Evolutionary conservation across 1,140 invertebrate genomes (phyloP), one percentile per base, ranked within the genome.

Genomic region (Rhyacophila brunnea): DNA sequence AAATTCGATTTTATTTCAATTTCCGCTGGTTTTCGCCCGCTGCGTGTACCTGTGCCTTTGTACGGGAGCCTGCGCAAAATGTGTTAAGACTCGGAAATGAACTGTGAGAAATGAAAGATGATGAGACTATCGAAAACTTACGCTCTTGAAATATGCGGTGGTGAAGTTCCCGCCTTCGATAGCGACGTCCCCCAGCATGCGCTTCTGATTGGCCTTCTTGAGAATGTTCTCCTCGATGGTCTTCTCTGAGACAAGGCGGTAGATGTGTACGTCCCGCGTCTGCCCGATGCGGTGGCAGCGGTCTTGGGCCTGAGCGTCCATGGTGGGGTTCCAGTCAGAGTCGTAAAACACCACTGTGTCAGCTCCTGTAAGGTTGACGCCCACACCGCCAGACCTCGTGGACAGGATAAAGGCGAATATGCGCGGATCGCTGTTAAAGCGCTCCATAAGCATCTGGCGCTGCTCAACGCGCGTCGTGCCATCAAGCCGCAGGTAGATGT

Each of bases 341-440:
- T 99, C 98, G 77, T 99, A 99, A 80, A 99, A 99, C 71, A 99
- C 92, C 40, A 99, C 98, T 65, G 96, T 98, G 79, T 99, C 98
- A 23, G 98, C 98, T 49, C 98, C 98, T 7, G 96, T 99, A 50
- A 99, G 81, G 84, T 99, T 99, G 11, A 99, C 91, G 55, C 98
- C 98, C 45, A 99, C 89, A 66, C 98, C 98, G 69, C 97, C 98
- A 42, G 95, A 97, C 48, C 98, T 85, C 15, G 98, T 99, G 0
- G 96, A 99, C 23, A 99, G 74, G 66, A 99, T 99, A 72, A 99
- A 99, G 65, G 89, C 93, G 75, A 99, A 99, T 63, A 99, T 95
- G 65, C 94, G 80, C 62, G 87, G 85, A 74, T 99, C 96, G 2
- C 86, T 87, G 80, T 99, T 99, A 73, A 99, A 99, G 35, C 96